phyloP scores from a whole-genome alignment of 2,113 vertebrate genomes.

The Embiotoca jacksoni region DNA sequence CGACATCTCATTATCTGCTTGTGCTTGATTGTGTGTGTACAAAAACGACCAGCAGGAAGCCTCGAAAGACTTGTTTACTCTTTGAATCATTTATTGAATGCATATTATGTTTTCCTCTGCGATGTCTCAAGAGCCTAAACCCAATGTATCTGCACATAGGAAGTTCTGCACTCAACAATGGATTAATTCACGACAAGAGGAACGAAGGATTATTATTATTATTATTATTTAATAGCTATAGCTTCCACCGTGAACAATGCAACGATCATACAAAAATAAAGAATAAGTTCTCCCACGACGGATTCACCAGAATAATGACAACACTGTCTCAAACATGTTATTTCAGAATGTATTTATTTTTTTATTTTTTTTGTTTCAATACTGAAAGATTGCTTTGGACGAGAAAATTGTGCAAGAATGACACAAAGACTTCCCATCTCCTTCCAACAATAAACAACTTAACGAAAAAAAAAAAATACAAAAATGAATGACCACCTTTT shows the following conservation, averaged over 20 bases:
- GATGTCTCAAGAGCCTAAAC: too few species aligned
- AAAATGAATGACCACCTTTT: too few species aligned
- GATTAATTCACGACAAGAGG: not conserved
- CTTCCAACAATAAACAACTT: too few species aligned
- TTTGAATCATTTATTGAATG: not conserved
- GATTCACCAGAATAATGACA: not conserved
- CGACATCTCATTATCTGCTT: too few species aligned
- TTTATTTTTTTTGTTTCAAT: not conserved
- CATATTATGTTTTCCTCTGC: not conserved
- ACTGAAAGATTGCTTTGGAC: not conserved
- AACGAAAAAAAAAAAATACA: too few species aligned
- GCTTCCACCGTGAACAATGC: constrained; percentile 1
- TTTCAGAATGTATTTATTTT: too few species aligned
- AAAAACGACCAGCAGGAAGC: too few species aligned
- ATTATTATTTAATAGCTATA: not conserved
- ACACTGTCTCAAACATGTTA: not conserved
- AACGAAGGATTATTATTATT: not conserved
- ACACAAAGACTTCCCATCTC: too few species aligned
- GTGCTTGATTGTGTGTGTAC: too few species aligned
- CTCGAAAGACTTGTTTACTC: not conserved
- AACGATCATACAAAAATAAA: not conserved
- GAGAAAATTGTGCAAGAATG: too few species aligned
- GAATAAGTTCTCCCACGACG: constrained; percentile 10
- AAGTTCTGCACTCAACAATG: constrained; percentile 13
- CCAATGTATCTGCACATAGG: not conserved